Conservation (phyloP, 2,113 vertebrate genomes). For the Nothoprocta pentlandii region DNA sequence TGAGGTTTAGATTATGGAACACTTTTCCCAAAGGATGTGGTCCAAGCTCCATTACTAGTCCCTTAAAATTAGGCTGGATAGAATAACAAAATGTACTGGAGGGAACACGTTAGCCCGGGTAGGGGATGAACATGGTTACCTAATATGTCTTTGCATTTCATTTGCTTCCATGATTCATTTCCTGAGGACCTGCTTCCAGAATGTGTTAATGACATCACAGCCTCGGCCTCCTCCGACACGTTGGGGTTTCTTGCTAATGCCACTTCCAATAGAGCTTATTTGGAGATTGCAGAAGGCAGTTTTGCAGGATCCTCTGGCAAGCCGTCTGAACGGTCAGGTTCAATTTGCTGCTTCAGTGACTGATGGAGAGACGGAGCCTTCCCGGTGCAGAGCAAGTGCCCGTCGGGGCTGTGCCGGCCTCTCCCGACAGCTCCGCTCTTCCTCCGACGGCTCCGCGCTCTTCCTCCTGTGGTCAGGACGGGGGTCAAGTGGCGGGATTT, state of each 20-base stretch:
- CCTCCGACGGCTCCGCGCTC: background rate
- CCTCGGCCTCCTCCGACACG: rapidly evolving
- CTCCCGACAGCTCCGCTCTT: background rate
- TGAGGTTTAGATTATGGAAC: slow-evolving; percentile 41
- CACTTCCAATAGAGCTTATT: background rate
- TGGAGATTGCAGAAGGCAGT: background rate
- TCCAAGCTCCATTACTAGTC: slow-evolving; percentile 15
- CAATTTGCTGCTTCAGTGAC: background rate
- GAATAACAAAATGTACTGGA: slow-evolving; percentile 21
- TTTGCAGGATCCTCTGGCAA: background rate
- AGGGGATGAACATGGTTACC: background rate
- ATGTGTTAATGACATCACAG: background rate
- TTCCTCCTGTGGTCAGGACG: background rate
- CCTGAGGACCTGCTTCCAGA: slow-evolving; percentile 1
- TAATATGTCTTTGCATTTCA: background rate
- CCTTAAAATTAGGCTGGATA: slow-evolving; percentile 24
- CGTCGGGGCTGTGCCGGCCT: background rate
- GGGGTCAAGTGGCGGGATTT: background rate
- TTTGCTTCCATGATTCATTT: slow-evolving; percentile 54
- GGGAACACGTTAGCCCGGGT: background rate
- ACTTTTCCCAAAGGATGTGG: slow-evolving; percentile 42
- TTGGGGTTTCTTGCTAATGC: background rate
- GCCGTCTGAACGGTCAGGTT: background rate
- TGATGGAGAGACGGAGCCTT: background rate
- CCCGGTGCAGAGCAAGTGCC: background rate